These are phyloP conservation scores for Darwinula stevensoni DNA, from an alignment of 2,888 invertebrate genomes.

Conservation along the genomic window DNA sequence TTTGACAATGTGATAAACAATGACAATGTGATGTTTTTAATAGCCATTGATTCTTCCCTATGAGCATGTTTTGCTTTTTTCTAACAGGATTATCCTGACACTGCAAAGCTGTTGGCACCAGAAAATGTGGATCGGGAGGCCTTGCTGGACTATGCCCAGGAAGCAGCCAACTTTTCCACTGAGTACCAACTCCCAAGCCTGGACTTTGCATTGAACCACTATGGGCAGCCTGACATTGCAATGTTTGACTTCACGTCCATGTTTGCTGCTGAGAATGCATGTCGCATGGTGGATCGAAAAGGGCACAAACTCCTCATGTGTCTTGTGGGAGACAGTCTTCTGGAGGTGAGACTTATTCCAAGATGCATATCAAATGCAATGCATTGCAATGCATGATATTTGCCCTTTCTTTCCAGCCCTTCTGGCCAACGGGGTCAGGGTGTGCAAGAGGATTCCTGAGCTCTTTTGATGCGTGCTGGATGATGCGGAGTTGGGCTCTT, in stretches of 20 bases:
- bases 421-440: conserved; percentile 98
- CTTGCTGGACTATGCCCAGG: conserved; percentile 61
- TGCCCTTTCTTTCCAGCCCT: conserved; percentile 26
- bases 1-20: background rate
- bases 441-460: conserved; percentile 90
- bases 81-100: conserved; percentile 56
- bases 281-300: conserved; percentile 39
- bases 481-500: conserved; percentile 50
- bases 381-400: background rate
- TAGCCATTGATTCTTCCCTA: too few species aligned
- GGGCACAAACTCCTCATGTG: conserved; percentile 57
- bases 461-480: conserved; percentile 86
- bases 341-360: conserved; percentile 53
- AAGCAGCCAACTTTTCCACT: conserved; percentile 83
- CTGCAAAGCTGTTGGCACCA: conserved; percentile 48
- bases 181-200: conserved; percentile 50
- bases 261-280: conserved; percentile 88
- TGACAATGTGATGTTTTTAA: conserved; percentile 5
- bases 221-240: conserved; percentile 86
- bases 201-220: conserved; percentile 92
- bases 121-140: conserved; percentile 75
- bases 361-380: conserved; percentile 4
- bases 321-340: conserved; percentile 77
- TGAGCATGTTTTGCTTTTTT: too few species aligned
- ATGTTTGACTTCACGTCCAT: conserved; percentile 98